Evolutionary conservation across 2,113 vertebrate species (phyloP).

Genomic region (Chrysochloris asiatica): DNA sequence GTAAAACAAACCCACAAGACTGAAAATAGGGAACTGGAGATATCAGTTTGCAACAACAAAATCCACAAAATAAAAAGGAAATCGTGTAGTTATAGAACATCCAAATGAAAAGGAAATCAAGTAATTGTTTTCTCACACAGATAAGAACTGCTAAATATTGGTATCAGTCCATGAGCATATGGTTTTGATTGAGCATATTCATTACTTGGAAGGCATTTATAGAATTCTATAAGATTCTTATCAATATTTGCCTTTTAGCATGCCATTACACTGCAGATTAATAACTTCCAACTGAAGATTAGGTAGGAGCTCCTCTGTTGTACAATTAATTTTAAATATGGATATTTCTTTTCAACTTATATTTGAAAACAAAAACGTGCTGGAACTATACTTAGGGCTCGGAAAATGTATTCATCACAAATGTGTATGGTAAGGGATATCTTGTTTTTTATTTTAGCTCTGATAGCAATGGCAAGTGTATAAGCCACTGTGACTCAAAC

Average conservation of each 20-base stretch:
- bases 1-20: no score
- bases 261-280: no score
- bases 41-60: no score
- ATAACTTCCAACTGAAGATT: conserved; percentile 17
- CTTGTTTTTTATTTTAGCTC: not conserved
- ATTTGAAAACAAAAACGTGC: not conserved
- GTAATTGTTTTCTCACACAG: not conserved
- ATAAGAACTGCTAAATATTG: conserved; percentile 28
- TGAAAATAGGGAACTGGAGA: no score
- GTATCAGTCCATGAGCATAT: not conserved
- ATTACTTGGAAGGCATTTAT: conserved; percentile 57
- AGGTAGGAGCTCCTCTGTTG: not conserved
- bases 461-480: not conserved
- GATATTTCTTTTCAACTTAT: conserved; percentile 42
- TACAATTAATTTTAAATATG: conserved; percentile 26
- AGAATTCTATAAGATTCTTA: conserved; percentile 56
- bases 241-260: conserved; percentile 51
- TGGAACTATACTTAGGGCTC: not conserved
- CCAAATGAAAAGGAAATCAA: no score
- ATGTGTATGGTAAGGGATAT: not conserved
- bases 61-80: no score
- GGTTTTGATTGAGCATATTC: conserved; percentile 45
- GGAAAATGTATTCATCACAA: not conserved
- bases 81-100: no score
- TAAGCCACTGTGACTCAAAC: conserved; percentile 22